Evolutionary conservation across 2,113 vertebrate genomes (phyloP).

Genomic region (Pristiophorus japonicus): DNA sequence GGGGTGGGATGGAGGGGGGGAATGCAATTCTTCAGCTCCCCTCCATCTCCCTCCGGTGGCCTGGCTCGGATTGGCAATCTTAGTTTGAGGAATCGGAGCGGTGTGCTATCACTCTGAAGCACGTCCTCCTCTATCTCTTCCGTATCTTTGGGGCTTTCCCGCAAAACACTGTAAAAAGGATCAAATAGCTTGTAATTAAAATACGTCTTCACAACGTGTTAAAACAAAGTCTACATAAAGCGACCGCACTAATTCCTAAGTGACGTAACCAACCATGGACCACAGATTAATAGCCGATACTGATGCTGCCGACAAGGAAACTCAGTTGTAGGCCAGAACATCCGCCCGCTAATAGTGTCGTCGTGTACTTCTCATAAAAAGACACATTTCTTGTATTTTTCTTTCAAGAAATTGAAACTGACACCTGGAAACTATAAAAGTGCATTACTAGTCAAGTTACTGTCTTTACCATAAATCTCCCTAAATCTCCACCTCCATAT

Average conservation of each 20-base stretch:
- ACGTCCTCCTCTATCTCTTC: no score
- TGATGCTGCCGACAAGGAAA: no score
- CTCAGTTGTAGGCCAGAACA: no score
- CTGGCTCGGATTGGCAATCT: no score
- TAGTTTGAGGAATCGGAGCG: neutral
- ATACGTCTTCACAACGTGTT: neutral
- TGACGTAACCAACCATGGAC: neutral
- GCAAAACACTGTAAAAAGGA: neutral
- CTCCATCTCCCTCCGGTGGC: no score
- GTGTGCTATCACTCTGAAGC: neutral
- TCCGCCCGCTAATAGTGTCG: neutral
- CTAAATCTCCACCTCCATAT: neutral
- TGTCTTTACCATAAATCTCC: neutral
- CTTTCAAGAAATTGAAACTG: neutral
- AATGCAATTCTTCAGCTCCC: no score
- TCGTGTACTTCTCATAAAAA: neutral
- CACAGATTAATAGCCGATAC: neutral
- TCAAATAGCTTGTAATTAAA: neutral
- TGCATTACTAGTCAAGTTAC: neutral
- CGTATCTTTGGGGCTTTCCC: neutral
- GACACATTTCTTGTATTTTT: neutral
- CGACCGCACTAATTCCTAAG: neutral
- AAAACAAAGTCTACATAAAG: neutral
- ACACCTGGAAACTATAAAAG: neutral
- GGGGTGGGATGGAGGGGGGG: no score